A percentile compares a stretch with the other conserved stretches of the same genome.
Conservation (phyloP, 2,888 invertebrate species). For the Epirrhoe alternata region DNA sequence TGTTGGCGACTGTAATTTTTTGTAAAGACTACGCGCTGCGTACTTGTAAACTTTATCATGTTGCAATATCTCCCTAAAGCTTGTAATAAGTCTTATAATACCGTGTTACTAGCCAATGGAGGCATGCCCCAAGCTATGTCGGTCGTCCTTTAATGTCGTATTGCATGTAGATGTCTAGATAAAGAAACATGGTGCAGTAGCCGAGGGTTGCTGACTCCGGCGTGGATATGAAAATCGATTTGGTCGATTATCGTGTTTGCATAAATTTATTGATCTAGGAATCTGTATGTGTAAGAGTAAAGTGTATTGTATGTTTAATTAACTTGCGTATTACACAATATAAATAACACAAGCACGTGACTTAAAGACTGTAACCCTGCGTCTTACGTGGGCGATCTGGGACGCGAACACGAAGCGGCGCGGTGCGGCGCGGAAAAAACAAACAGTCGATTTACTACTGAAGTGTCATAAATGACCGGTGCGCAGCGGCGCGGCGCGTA, state of each 20-base stretch:
- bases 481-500: too few species aligned
- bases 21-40: not conserved
- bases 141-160: constrained; percentile 71
- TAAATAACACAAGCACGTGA: not conserved
- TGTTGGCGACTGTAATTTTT: too few species aligned
- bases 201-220: constrained; percentile 39
- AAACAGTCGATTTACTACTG: too few species aligned
- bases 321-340: not conserved
- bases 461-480: too few species aligned
- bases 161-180: constrained; percentile 75
- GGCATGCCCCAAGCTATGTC: constrained; percentile 57
- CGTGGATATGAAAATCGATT: constrained; percentile 43
- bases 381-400: too few species aligned
- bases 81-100: constrained; percentile 44
- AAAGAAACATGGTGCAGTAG: constrained; percentile 52
- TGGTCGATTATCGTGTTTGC: constrained; percentile 28
- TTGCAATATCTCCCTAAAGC: constrained; percentile 35
- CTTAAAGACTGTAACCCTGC: too few species aligned
- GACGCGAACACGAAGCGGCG: too few species aligned
- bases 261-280: constrained; percentile 6
- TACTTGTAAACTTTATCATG: constrained; percentile 27
- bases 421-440: too few species aligned
- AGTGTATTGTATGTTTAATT: not conserved
- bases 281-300: not conserved
- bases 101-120: constrained; percentile 48